Conservation (phyloP, 1,140 invertebrate genomes). For the Apis florea region DNA sequence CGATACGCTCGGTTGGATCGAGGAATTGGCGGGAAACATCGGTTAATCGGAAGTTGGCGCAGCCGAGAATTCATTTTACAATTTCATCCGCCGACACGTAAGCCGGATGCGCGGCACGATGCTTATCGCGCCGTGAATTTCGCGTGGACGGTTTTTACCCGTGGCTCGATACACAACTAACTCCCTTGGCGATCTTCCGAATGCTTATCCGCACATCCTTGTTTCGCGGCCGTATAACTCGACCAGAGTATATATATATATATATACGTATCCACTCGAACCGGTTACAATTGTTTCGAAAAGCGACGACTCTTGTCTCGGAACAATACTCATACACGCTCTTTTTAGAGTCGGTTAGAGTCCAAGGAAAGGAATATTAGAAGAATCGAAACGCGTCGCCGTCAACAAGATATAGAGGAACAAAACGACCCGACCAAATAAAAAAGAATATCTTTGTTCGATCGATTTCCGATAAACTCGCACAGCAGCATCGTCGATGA, state of each 20-base stretch:
- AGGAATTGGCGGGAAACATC: constrained; percentile 32
- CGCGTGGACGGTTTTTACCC: constrained; percentile 14
- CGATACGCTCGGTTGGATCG: not conserved
- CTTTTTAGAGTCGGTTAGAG: too few species aligned
- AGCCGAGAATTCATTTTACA: constrained; percentile 51
- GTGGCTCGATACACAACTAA: not conserved
- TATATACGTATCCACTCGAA: too few species aligned
- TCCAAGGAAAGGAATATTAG: too few species aligned
- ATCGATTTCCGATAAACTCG: constrained; percentile 28
- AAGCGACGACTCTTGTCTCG: too few species aligned
- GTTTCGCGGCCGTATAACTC: not conserved
- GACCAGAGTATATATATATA: too few species aligned
- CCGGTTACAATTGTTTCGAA: too few species aligned
- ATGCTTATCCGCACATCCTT: constrained; percentile 19
- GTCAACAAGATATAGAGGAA: not conserved
- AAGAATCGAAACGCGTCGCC: not conserved
- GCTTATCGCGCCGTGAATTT: constrained; percentile 43
- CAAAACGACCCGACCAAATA: not conserved
- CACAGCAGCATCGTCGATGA: not conserved
- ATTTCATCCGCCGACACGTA: constrained; percentile 31
- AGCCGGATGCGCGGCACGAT: constrained; percentile 30
- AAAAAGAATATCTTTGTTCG: not conserved
- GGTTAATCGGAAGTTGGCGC: constrained; percentile 52
- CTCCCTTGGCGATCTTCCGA: constrained; percentile 28
- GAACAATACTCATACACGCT: too few species aligned